Evolutionary conservation across 2,888 invertebrate species (phyloP).

Genomic region (Agonopterix arenella): DNA sequence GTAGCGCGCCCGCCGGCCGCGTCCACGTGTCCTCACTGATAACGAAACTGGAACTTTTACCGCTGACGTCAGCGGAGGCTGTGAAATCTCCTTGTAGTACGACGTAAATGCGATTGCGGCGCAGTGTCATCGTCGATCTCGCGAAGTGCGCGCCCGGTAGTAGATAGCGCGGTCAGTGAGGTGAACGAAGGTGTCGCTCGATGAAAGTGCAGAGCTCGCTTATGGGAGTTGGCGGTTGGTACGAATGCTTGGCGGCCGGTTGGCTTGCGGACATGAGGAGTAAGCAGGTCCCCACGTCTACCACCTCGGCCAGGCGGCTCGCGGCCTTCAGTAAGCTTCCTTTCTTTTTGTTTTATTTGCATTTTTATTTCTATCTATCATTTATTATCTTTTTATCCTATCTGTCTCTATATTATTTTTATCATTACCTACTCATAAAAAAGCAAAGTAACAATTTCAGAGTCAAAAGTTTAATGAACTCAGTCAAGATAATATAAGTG

Average conservation of each 20-base stretch:
- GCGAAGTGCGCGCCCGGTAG: slow-evolving; percentile 28
- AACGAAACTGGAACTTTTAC: slow-evolving; percentile 34
- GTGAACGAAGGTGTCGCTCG: slow-evolving; percentile 56
- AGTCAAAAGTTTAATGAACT: too few species aligned
- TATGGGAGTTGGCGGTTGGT: slow-evolving; percentile 74
- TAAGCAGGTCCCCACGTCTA: slow-evolving; percentile 73
- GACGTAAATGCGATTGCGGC: slow-evolving; percentile 39
- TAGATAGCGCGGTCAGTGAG: slow-evolving; percentile 31
- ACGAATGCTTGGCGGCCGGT: slow-evolving; percentile 69
- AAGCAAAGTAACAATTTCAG: too few species aligned
- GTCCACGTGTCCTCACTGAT: slow-evolving; percentile 3
- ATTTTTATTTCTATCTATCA: slow-evolving; percentile 31
- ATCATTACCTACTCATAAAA: neutral
- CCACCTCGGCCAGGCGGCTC: slow-evolving; percentile 74
- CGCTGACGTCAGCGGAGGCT: slow-evolving; percentile 54
- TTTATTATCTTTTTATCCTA: slow-evolving; percentile 16
- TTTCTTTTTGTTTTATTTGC: slow-evolving; percentile 70
- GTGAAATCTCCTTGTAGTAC: slow-evolving; percentile 47
- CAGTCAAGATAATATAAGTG: too few species aligned
- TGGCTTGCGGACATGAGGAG: slow-evolving; percentile 74
- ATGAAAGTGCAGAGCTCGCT: slow-evolving; percentile 72
- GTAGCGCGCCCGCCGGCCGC: slow-evolving; percentile 53
- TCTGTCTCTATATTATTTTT: neutral
- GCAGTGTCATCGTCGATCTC: slow-evolving; percentile 20
- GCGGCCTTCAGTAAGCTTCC: slow-evolving; percentile 74